Evolutionary conservation across 1,140 invertebrate species (phyloP), one percentile per base, ranked within the genome.

Genomic region (Eriosoma lanigerum): DNA sequence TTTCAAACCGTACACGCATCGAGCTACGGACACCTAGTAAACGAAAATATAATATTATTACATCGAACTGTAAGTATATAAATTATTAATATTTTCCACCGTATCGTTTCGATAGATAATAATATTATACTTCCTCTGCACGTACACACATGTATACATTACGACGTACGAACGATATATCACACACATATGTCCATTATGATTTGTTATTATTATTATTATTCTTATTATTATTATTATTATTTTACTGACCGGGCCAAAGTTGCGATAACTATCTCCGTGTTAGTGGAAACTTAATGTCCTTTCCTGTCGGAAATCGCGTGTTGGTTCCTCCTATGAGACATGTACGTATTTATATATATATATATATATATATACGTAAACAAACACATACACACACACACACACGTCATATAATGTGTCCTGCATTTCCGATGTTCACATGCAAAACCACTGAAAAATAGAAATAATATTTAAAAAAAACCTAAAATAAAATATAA

Each of bases 281-380:
- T 78, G 75, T 62, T 24, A 44, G 73, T 76, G 38, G 54, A 78
- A 78, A 78, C 75, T 78, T 78, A 78, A 78, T 78, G 75, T 50
- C 75, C 75, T 78, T 78, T 78, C 56, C 75, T 78, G 75, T 78
- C 60, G 38, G n/a, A 78, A 60, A 78, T 78, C 38, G 75, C 75
- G 75, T 78, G 75, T 62, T 56, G 38, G 75, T 78, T 78, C 75
- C 75, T 78, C 75, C 75, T 78, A 78, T 62, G 44, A 62, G 73
- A 76, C 54, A 75, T 21, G 56, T 21, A 58, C 26, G n/a, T n/a
- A n/a, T n/a, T n/a, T n/a, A n/a, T n/a, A n/a, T n/a, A n/a, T n/a
- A n/a, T n/a, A n/a, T n/a, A n/a, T 13, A 56, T 17, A 73, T 9
- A 54, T n/a, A n/a, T n/a, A n/a, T n/a, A n/a, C n/a, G n/a, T n/a